Percentiles rank a stretch among this genome's conserved stretches.
phyloP scores from a whole-genome alignment of 2,888 invertebrate genomes.

The Cephus rjabovi region DNA sequence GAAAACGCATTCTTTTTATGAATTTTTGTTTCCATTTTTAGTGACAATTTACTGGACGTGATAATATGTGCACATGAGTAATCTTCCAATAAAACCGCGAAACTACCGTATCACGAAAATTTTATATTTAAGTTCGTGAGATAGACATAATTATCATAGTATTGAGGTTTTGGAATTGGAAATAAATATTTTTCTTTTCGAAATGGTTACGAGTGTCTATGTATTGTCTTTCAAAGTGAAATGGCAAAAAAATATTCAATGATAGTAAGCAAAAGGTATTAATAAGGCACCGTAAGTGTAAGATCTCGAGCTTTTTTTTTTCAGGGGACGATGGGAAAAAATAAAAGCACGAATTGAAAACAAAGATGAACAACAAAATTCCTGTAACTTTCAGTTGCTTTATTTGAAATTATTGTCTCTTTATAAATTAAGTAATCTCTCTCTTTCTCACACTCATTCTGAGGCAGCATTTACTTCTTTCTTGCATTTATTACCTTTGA shows the following conservation, averaged over 20 bases:
- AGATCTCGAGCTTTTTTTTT: not conserved
- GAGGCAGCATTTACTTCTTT: not conserved
- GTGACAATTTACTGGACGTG: not conserved
- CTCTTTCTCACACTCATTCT: not conserved
- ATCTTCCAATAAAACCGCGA: not conserved
- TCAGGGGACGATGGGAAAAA: not conserved
- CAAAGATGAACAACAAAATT: not conserved
- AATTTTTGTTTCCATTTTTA: not conserved
- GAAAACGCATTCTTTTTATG: not conserved
- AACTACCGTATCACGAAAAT: not conserved
- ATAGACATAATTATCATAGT: not conserved
- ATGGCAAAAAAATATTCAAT: not conserved
- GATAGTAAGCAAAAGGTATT: not conserved
- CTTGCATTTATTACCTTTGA: not conserved
- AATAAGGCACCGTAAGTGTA: not conserved
- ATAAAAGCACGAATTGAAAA: not conserved
- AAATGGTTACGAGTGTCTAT: not conserved
- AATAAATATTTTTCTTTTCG: not conserved
- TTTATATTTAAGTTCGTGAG: not conserved
- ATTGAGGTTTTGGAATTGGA: not conserved
- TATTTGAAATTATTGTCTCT: not conserved
- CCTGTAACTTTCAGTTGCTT: not conserved
- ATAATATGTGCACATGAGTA: slow-evolving; percentile 6
- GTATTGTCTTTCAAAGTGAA: not conserved
- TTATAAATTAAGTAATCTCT: not conserved